A percentile compares a stretch with the other conserved stretches of the same genome.
Evolutionary conservation across 2,113 vertebrate species (phyloP).

Genomic region (Percina caprodes): DNA sequence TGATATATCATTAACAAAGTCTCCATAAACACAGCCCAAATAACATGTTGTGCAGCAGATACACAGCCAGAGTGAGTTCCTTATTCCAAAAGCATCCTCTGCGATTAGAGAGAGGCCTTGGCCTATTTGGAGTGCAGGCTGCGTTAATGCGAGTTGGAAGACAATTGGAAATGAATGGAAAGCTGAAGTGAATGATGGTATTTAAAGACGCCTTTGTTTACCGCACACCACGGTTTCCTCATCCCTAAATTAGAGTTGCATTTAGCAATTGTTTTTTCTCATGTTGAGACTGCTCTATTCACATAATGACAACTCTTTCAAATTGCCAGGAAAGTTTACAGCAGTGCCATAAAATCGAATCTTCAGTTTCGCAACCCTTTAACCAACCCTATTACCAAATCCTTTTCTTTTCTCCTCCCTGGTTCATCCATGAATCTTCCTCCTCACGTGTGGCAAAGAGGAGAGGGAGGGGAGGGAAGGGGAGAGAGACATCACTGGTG

Average conservation of each 20-base stretch:
- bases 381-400: slow-evolving; percentile 43
- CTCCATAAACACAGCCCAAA: slow-evolving; percentile 9
- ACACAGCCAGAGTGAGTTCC: slow-evolving; percentile 13
- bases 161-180: slow-evolving; percentile 62
- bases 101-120: slow-evolving; percentile 50
- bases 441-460: slow-evolving; percentile 23
- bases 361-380: slow-evolving; percentile 27
- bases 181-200: slow-evolving; percentile 44
- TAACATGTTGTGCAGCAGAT: not conserved
- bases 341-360: slow-evolving; percentile 53
- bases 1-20: slow-evolving; percentile 47
- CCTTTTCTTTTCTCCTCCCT: slow-evolving; percentile 20
- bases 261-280: slow-evolving; percentile 47
- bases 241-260: slow-evolving; percentile 43
- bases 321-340: slow-evolving; percentile 58
- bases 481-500: slow-evolving; percentile 32
- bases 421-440: slow-evolving; percentile 61
- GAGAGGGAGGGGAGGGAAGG: not conserved
- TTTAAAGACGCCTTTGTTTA: slow-evolving; percentile 58
- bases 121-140: slow-evolving; percentile 56
- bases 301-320: slow-evolving; percentile 42
- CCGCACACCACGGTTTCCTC: slow-evolving; percentile 31
- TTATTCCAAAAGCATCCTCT: slow-evolving; percentile 35
- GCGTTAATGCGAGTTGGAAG: slow-evolving; percentile 28
- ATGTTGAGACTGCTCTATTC: slow-evolving; percentile 24